Conservation (phyloP, 2,888 invertebrate species). For the Oxycera nigricornis region DNA sequence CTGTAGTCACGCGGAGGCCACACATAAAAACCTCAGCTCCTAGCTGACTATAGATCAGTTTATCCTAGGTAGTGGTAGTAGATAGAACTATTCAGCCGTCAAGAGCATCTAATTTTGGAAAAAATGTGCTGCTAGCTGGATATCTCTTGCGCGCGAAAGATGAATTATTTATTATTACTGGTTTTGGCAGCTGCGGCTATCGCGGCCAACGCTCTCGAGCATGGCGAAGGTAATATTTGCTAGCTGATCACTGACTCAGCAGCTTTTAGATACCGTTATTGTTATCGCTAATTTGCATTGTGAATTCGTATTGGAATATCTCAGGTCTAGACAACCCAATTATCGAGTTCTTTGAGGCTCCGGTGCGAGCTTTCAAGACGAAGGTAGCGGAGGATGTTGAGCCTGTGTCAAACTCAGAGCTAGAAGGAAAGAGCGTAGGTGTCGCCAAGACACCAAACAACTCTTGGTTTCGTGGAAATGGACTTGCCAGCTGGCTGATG, state of each 20-base stretch:
- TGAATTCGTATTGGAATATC: neutral
- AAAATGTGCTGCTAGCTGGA: conserved; percentile 34
- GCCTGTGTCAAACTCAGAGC: conserved; percentile 30
- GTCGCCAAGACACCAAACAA: neutral
- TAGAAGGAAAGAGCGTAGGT: conserved; percentile 34
- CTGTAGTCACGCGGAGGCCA: conserved; percentile 5
- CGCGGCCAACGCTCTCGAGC: conserved; percentile 17
- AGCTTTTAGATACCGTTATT: neutral
- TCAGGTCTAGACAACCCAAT: conserved; percentile 43
- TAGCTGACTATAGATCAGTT: conserved; percentile 44
- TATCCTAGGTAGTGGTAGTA: conserved; percentile 42
- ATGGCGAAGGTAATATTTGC: conserved; percentile 30
- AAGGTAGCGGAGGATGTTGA: conserved; percentile 42
- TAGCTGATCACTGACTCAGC: neutral
- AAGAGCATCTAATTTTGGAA: neutral
- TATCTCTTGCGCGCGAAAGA: conserved; percentile 4
- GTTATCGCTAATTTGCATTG: conserved; percentile 19
- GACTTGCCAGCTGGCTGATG: conserved; percentile 18
- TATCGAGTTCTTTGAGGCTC: conserved; percentile 45
- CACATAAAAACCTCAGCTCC: conserved; percentile 43
- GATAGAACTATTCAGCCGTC: conserved; percentile 39
- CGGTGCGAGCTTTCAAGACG: conserved; percentile 43
- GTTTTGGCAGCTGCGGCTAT: conserved; percentile 23
- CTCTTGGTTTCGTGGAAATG: conserved; percentile 31
- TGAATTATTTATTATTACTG: neutral